These are phyloP conservation scores for Bothrops jararaca DNA, from an alignment of 2,113 vertebrate species.

Conservation along the genomic window DNA sequence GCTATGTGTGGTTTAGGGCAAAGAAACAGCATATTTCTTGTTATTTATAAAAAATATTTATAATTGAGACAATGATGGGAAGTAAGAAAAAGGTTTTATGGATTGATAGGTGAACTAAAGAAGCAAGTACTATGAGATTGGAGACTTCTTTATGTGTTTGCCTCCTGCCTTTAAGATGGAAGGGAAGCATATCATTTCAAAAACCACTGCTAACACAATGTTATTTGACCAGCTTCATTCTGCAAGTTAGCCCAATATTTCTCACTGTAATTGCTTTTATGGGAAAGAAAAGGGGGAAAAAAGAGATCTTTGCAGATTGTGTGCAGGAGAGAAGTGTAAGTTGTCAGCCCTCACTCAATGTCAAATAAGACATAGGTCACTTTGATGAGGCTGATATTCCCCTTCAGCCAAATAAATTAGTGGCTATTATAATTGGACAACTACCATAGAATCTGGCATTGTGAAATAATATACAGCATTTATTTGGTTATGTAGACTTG, in stretches of 20 bases:
- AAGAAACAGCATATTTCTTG: not conserved
- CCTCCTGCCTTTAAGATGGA: not conserved
- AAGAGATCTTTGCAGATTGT: conserved; percentile 28
- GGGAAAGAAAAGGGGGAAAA: not conserved
- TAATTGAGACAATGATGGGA: not conserved
- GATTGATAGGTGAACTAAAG: not conserved
- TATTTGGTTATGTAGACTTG: conserved; percentile 40
- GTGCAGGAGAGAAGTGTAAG: conserved; percentile 33
- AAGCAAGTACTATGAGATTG: not conserved
- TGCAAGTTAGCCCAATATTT: conserved; percentile 50
- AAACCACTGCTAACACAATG: not conserved
- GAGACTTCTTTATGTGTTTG: not conserved
- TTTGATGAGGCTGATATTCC: conserved; percentile 58
- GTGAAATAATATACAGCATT: conserved; percentile 47
- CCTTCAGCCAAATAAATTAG: conserved; percentile 60
- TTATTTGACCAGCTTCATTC: not conserved
- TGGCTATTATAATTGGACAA: conserved; percentile 53
- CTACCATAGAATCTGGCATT: conserved; percentile 33
- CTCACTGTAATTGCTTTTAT: conserved; percentile 31
- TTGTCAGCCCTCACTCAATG: conserved; percentile 57
- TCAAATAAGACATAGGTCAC: conserved; percentile 36
- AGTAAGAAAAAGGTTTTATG: not conserved
- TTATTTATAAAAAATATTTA: not conserved
- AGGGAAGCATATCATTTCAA: not conserved
- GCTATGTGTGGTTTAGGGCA: not conserved